phyloP scores from a whole-genome alignment of 2,888 invertebrate genomes.

The Philaethria dido region DNA sequence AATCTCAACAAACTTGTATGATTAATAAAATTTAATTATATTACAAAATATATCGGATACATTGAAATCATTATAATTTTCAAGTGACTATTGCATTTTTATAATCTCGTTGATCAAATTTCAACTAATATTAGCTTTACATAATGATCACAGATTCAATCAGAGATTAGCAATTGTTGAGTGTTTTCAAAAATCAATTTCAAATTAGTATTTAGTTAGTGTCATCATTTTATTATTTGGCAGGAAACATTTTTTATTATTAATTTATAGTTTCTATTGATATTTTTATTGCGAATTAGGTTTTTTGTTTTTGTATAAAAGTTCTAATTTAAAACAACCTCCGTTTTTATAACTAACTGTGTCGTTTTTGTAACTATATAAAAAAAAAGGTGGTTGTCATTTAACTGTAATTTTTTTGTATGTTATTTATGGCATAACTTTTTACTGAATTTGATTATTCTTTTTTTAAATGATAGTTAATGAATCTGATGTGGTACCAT shows the following conservation, averaged over 20 bases:
- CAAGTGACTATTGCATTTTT: background rate
- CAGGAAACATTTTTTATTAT: background rate
- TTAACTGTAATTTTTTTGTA: too few species aligned
- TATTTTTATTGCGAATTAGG: background rate
- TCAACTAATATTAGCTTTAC: conserved; percentile 16
- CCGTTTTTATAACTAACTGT: too few species aligned
- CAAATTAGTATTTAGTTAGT: background rate
- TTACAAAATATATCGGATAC: background rate
- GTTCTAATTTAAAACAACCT: too few species aligned
- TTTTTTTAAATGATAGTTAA: too few species aligned
- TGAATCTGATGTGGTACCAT: too few species aligned
- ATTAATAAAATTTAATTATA: background rate
- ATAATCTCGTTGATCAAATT: conserved; percentile 9
- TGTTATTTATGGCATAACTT: too few species aligned
- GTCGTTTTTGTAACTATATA: too few species aligned
- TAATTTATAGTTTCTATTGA: too few species aligned
- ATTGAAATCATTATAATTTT: background rate
- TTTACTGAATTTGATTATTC: too few species aligned
- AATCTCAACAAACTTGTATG: too few species aligned
- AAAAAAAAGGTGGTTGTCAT: too few species aligned
- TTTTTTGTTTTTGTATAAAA: too few species aligned
- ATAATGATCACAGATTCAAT: conserved; percentile 21
- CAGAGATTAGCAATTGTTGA: conserved; percentile 2
- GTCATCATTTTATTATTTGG: background rate
- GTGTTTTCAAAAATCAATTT: conserved; percentile 2